Base-by-base conservation (phyloP, 2,888 invertebrate genomes). In the Calameuta filiformis region DNA sequence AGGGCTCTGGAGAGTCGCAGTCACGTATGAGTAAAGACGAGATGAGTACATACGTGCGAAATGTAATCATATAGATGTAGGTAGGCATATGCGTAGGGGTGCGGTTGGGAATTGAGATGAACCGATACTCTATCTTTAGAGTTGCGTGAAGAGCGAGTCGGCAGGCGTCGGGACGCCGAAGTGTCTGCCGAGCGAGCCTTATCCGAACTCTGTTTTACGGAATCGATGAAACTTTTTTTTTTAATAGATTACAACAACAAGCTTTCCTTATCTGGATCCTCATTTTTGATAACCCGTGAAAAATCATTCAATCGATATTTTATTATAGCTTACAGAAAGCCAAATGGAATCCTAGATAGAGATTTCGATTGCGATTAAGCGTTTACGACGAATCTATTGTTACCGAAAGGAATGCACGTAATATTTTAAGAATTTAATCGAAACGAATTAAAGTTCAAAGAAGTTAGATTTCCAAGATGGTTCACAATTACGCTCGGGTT, bases 101-200 rank as follows among this genome's bases (percentile, higher is more conserved):
- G 23, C 56, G 56, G 23, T 56, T 56, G 56, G 56, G 9, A 23
- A 56, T 56, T 56, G 56, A 56, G 56, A 56, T 56, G 56, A 56
- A 56, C 56, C 56, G 56, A 56, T 56, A 56, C 76, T 76, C 83
- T 83, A 84, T 83, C 79, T 83, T 84, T 83, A 84, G 68, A 74
- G 11, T 35, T 35, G 34, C 76, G 23, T 75, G 71, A 56, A 56
- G 56, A 56, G 23, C 56, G 9, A 56, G 56, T 23, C 56, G 56
- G 9, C 9, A 56, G 56, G 74, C 82, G 77, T 82, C 78, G 79
- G 78, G 83, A 83, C 81, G 81, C 83, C 84, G 15, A 82, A 79
- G 81, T 80, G 84, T 86, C 85, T 85, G 80, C 80, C 79, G 23
- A 77, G 75, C 71, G 75, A 40, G 75, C 79, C 83, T 86, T 85